A percentile compares a stretch with the other conserved stretches of the same genome.
These are phyloP conservation scores for Eremophila alpestris DNA, from an alignment of 2,797 vertebrate species.

Conservation along the genomic window DNA sequence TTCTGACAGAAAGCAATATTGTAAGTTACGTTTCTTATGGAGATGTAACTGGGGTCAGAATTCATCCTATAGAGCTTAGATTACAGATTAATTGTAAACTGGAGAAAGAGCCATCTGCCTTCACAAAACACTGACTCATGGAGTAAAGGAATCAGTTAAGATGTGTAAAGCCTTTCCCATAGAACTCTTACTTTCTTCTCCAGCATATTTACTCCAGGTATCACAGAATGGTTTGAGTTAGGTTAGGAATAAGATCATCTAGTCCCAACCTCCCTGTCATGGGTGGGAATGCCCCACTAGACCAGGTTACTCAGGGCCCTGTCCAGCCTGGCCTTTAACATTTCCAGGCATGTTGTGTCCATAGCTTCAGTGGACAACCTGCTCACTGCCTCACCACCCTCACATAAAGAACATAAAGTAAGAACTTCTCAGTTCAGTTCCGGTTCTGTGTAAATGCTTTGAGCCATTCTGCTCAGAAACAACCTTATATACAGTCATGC, in stretches of 20 bases:
- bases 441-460: not conserved
- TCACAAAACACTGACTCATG: not conserved
- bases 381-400: not conserved
- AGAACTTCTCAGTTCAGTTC: not conserved
- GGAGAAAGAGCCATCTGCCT: not conserved
- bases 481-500: not conserved
- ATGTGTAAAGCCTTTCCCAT: not conserved
- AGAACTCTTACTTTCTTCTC: not conserved
- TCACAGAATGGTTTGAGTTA: not conserved
- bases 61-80: not conserved
- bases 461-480: not conserved
- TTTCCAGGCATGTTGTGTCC: not conserved
- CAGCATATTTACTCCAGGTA: rapidly evolving
- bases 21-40: not conserved
- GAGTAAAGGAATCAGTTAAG: not conserved
- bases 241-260: not conserved
- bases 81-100: not conserved
- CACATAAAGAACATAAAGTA: not conserved
- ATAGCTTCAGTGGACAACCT: not conserved
- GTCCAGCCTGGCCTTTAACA: not conserved
- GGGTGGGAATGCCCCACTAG: too few species aligned
- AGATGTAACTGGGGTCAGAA: not conserved
- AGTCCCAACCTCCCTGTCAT: not conserved
- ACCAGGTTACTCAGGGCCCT: not conserved
- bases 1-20: not conserved